Base-by-base conservation (phyloP, 2,113 vertebrate genomes). In the Dasypus novemcinctus region DNA sequence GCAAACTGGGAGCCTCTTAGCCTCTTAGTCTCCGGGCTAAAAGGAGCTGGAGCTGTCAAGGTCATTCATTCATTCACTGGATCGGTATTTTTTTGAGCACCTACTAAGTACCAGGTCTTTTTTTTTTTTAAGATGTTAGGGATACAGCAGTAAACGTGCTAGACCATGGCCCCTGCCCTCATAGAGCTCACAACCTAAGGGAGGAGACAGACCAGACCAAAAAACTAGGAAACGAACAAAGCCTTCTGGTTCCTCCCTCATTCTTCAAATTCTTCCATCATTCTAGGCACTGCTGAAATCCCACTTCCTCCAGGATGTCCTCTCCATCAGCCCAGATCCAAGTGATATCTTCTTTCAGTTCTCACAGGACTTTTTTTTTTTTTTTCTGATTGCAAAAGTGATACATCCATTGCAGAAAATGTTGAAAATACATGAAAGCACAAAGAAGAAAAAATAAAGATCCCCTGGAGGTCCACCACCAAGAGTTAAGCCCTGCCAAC, bases 31-130 rank as follows among this genome's bases (percentile, higher is more conserved):
- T 95, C 85, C 41, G 69, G 85, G 76, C 85, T 89, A 66, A 74
- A 78, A 1, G 12, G 81, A 82, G 36, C 72, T 1, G 12, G 81
- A 82, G 36, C 72, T 88, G 84, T 97, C 61, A 64, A 94, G 81
- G 90, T 93, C 93, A 90, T 81, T 43, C 90, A 78, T 72, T 87
- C n/a, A 41, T 41, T 85, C 21, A 20, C 71, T 92, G 75, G 43
- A 43, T 71, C 64, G 0, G 1, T 87, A 84, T 91, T 97, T 95
- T 59, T 90, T 33, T 90, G 92, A 96, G 81, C 92, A 96, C 84
- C 81, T 96, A 96, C 87, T 97, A 95, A 95, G 94, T 54, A 57
- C 75, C 36, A 85, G 75, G 17, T 38, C 49, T 79, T 31, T 5
- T 79, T 64, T 49, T 80, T 36, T 43, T 74, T 95, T 72, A 25